Percentiles rank a stretch among this genome's conserved stretches.
Evolutionary conservation across 2,888 invertebrate species (phyloP).

Genomic region (Lomographa bimaculata): DNA sequence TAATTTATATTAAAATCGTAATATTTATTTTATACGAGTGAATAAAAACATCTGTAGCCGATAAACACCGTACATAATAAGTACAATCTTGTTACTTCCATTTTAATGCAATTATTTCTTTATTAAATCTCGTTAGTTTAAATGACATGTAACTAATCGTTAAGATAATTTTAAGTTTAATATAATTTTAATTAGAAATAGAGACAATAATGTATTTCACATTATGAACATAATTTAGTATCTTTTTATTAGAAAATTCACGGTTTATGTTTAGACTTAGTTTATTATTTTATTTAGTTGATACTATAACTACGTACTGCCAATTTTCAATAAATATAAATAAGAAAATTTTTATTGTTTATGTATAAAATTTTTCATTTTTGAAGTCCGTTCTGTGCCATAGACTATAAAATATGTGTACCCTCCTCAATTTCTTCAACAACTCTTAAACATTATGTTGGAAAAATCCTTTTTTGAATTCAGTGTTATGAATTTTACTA

Average conservation of each 20-base stretch:
- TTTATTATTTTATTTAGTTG: slow-evolving; percentile 5
- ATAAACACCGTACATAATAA: slow-evolving; percentile 54
- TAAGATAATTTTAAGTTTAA: slow-evolving; percentile 14
- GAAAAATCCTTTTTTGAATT: too few species aligned
- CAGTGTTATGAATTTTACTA: slow-evolving; percentile 9
- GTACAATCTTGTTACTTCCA: slow-evolving; percentile 57
- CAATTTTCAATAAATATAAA: slow-evolving; percentile 50
- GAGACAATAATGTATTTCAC: not conserved
- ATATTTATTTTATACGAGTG: slow-evolving; percentile 17
- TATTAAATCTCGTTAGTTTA: slow-evolving; percentile 70
- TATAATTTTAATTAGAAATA: slow-evolving; percentile 7
- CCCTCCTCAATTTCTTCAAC: too few species aligned
- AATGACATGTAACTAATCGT: slow-evolving; percentile 26
- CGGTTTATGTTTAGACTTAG: too few species aligned
- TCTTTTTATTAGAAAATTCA: too few species aligned
- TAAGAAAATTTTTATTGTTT: slow-evolving; percentile 15
- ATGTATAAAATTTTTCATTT: slow-evolving; percentile 2
- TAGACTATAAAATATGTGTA: slow-evolving; percentile 44
- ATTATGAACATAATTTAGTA: too few species aligned
- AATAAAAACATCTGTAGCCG: slow-evolving; percentile 14
- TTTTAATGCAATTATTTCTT: slow-evolving; percentile 58
- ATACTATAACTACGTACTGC: slow-evolving; percentile 47
- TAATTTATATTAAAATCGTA: slow-evolving; percentile 42
- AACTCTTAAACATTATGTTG: too few species aligned
- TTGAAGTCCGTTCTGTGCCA: slow-evolving; percentile 60